Evolutionary conservation across 2,888 invertebrate genomes (phyloP).

Genomic region (Ophonus ardosiacus): DNA sequence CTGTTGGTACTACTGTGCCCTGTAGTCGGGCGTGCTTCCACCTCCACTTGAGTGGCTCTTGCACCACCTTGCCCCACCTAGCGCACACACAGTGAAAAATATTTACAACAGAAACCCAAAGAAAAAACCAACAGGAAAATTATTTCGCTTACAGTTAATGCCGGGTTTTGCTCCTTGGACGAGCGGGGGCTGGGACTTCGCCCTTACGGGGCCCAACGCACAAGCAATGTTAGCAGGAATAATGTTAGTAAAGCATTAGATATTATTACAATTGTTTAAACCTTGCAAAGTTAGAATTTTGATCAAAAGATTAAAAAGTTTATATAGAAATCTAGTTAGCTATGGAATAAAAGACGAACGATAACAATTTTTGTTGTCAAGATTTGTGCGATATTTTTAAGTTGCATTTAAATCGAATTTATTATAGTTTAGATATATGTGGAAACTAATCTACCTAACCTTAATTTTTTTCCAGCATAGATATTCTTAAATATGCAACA

Average conservation of each 20-base stretch:
- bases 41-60: conserved; percentile 15
- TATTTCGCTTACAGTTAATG: conserved; percentile 45
- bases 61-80: conserved; percentile 59
- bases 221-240: not conserved
- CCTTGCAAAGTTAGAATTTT: too few species aligned
- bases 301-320: too few species aligned
- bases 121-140: conserved; percentile 55
- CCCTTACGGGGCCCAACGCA: not conserved
- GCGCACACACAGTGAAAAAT: conserved; percentile 53
- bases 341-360: too few species aligned
- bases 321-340: too few species aligned
- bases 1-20: conserved; percentile 65
- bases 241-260: not conserved
- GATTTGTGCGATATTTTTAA: too few species aligned
- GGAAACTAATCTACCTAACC: too few species aligned
- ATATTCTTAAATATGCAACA: too few species aligned
- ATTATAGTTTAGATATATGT: too few species aligned
- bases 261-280: not conserved
- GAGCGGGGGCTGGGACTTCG: not conserved
- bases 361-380: too few species aligned
- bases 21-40: conserved; percentile 65
- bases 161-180: conserved; percentile 1
- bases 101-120: conserved; percentile 7
- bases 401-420: too few species aligned
- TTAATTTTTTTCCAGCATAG: too few species aligned